A percentile compares a stretch with the other conserved stretches of the same genome.
phyloP scores from a whole-genome alignment of 2,113 vertebrate species.

The Cariama cristata region DNA sequence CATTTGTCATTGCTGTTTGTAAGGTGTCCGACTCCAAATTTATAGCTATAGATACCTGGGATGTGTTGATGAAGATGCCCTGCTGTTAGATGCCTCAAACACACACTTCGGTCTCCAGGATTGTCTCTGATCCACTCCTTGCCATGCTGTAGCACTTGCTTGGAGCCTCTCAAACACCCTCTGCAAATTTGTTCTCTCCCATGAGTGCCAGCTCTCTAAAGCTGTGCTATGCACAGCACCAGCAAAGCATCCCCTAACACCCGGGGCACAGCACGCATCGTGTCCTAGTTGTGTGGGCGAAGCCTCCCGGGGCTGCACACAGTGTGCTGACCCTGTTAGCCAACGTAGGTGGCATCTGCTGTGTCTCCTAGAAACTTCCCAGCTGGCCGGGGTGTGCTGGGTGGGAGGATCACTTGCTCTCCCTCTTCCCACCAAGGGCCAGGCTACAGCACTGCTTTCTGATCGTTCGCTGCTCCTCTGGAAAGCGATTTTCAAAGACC shows the following conservation, averaged over 20 bases:
- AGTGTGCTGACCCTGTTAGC: not conserved
- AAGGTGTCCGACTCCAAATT: not conserved
- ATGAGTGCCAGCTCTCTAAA: not conserved
- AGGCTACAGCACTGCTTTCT: conserved; percentile 66
- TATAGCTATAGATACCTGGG: not conserved
- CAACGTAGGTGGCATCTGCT: not conserved
- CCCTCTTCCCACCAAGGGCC: conserved; percentile 6
- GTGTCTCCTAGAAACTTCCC: not conserved
- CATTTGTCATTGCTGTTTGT: not conserved
- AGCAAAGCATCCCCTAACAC: not conserved
- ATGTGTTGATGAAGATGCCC: accelerated
- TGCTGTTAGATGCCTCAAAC: not conserved
- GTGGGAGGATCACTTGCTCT: not conserved
- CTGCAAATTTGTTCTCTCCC: not conserved
- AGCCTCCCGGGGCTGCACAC: accelerated
- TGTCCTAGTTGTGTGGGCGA: not conserved
- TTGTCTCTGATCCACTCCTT: not conserved
- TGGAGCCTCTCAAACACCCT: not conserved
- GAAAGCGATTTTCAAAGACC: not conserved
- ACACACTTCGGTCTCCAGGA: not conserved
- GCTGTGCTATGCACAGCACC: not conserved
- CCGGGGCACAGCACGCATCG: accelerated
- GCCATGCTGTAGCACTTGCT: accelerated
- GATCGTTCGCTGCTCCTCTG: conserved; percentile 45
- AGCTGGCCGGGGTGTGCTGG: not conserved